phyloP scores from a whole-genome alignment of 2,113 vertebrate species.

The Thinocorus orbignyianus region DNA sequence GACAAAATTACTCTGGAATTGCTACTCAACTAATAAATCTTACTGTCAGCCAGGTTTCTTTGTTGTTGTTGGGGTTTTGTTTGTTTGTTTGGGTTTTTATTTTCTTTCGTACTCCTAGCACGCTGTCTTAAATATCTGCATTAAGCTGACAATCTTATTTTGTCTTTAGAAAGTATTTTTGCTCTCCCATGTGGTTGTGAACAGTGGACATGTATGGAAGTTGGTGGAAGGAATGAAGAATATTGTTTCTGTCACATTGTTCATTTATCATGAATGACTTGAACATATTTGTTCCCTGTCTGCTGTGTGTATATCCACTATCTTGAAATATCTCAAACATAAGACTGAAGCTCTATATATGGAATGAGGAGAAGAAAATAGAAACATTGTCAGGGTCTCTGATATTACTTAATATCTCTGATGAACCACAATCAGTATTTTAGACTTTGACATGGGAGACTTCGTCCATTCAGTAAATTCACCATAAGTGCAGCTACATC shows the following conservation, averaged over 20 bases:
- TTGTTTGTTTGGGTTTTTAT: neutral
- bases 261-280: neutral
- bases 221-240: neutral
- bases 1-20: slow-evolving; percentile 25
- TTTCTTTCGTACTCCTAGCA: neutral
- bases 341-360: neutral
- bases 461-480: neutral
- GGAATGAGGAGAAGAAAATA: neutral
- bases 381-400: neutral
- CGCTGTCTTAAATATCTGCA: neutral
- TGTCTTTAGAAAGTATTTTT: neutral
- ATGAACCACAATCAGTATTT: neutral
- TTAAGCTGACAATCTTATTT: neutral
- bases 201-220: neutral
- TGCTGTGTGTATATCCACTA: neutral
- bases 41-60: neutral
- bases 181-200: neutral
- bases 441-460: neutral
- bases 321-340: neutral
- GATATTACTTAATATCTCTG: neutral
- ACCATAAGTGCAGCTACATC: neutral
- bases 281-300: neutral
- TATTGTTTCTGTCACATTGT: neutral
- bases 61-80: neutral
- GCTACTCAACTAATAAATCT: neutral